Percentiles rank a stretch among this genome's conserved stretches.
Evolutionary conservation across 2,797 vertebrate species (phyloP).

Genomic region (Gymnoscopelus braueri): DNA sequence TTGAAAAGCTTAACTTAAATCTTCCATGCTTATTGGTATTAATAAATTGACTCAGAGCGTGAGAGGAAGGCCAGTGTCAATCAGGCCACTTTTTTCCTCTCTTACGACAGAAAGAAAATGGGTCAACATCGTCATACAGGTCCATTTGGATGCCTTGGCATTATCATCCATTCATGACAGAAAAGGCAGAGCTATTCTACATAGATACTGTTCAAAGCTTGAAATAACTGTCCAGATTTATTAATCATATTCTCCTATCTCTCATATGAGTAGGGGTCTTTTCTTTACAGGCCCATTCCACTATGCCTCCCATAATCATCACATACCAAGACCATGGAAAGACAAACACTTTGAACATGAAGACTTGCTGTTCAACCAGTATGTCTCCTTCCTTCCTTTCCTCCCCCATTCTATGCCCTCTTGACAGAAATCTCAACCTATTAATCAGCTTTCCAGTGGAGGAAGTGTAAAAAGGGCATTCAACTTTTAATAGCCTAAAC

Average conservation of each 20-base stretch:
- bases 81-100: no score
- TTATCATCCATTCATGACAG: no score
- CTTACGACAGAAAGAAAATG: no score
- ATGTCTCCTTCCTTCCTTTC: constrained; percentile 25
- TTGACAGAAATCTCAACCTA: constrained; percentile 37
- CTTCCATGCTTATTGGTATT: not conserved
- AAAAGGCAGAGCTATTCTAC: no score
- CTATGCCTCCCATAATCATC: constrained; percentile 71
- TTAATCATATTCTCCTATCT: no score
- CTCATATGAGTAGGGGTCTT: constrained; percentile 49
- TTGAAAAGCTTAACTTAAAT: not conserved
- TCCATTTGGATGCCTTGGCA: no score
- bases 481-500: not conserved
- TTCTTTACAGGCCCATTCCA: constrained; percentile 55
- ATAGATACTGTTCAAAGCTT: not conserved
- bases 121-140: no score
- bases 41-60: not conserved
- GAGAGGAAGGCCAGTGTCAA: no score
- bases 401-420: constrained; percentile 33
- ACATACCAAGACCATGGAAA: constrained; percentile 66
- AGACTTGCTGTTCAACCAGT: constrained; percentile 41
- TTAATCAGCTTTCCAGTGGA: constrained; percentile 38
- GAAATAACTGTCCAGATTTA: not conserved
- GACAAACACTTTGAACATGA: constrained; percentile 61
- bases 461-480: constrained; percentile 30